Base-by-base conservation (phyloP, 2,888 invertebrate species). In the Bibio marci region DNA sequence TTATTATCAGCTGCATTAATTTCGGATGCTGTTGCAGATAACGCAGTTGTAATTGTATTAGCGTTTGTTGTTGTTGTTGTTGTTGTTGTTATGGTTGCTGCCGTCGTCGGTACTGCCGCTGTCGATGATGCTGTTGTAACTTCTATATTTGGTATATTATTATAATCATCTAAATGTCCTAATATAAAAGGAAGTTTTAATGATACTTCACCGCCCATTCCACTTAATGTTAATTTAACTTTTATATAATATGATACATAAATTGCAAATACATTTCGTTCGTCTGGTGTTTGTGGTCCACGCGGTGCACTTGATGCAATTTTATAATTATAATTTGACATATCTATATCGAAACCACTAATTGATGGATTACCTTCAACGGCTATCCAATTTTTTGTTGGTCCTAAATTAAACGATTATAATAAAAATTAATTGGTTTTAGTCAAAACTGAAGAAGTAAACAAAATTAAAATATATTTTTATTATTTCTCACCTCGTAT, bases 181-280 rank as follows among this genome's bases (percentile, higher is more conserved):
- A 83, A 59, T 0, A 73, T 76, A 54, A 83, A 83, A 0, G 82
- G 82, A 26, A 83, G 60, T 55, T 82, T 82, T 2, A 81, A 59
- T 2, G 78, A 75, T 3, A 82, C 65, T 42, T 78, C 77, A 10
- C 81, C 80, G 1, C 80, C 80, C 68, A 83, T 78, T 1, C 78
- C 73, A 43, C 81, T 80, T 30, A 81, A 68, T 7, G 76, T 63
- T 1, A 82, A 65, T 57, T 82, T 83, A 1, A 83, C 76, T 70
- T 85, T 83, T 17, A 85, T 80, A 56, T 85, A 85, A 56, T 86
- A 86, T 1, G 82, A 81, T 10, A 86, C 83, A 63, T 83, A 83
- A 50, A 86, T 85, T 34, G 85, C 83, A 52, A 85, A 85, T 1
- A 80, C 82, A 59, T 85, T 85, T 45, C 50, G 42, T 26, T 47